A percentile compares a stretch with the other conserved stretches of the same genome.
phyloP scores from a whole-genome alignment of 2,888 invertebrate species.

The Ophraella communa region DNA sequence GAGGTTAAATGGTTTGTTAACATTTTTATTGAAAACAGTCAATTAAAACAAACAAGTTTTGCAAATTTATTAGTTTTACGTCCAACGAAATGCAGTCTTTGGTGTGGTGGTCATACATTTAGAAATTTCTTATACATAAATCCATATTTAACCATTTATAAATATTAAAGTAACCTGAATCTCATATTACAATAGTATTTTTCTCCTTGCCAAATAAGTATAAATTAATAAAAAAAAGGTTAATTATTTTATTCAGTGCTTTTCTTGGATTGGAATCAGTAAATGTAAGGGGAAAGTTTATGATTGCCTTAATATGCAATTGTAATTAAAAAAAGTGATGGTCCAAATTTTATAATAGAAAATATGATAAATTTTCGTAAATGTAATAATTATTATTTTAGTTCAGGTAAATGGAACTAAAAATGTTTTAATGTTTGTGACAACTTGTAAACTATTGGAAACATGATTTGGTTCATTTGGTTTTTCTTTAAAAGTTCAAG shows the following conservation, averaged over 20 bases:
- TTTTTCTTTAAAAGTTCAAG: too few species aligned
- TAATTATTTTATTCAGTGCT: not conserved
- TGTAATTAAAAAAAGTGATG: too few species aligned
- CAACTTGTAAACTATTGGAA: too few species aligned
- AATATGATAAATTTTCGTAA: too few species aligned
- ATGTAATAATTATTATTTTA: too few species aligned
- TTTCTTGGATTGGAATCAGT: not conserved
- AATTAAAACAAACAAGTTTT: not conserved
- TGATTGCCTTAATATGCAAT: too few species aligned
- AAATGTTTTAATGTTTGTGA: too few species aligned
- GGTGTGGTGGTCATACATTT: not conserved
- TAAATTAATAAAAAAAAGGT: not conserved
- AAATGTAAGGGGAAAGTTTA: too few species aligned
- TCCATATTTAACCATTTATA: slow-evolving; percentile 13
- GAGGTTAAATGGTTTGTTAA: not conserved
- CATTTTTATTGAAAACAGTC: not conserved
- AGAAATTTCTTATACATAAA: slow-evolving; percentile 9
- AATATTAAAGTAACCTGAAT: slow-evolving; percentile 19
- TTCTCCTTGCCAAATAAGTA: not conserved
- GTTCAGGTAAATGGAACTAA: too few species aligned
- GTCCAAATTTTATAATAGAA: too few species aligned
- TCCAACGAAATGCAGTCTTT: not conserved
- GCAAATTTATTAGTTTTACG: not conserved
- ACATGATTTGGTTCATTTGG: too few species aligned
- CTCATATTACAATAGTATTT: not conserved